Evolutionary conservation across 2,113 vertebrate species (phyloP), one percentile per base, ranked within the genome.

Genomic region (Myrmophylax atrothorax): DNA sequence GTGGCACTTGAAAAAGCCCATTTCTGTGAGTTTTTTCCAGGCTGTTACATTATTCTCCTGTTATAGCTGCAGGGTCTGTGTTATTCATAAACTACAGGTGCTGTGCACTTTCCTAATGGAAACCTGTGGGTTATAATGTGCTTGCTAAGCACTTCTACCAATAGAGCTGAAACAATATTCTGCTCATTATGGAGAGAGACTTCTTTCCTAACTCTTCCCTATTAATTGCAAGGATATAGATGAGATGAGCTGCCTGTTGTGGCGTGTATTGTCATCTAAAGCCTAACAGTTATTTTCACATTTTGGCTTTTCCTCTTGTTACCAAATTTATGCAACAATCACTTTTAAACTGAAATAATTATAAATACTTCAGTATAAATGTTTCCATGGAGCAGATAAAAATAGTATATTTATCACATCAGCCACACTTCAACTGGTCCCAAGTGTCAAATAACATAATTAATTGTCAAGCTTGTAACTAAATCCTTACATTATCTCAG

Each of bases 111-210:
- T 86, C 91, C 31, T 87, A 53, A 78, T 0, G 2, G 73, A 92
- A 95, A 95, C 53, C 68, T 53, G 70, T 84, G 79, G 78, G 55
- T 83, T 87, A 66, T 93, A 88, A 97, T 68, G 81, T 93, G 85
- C 75, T 96, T 93, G 73, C 87, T 96, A 94, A 97, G 90, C 88
- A 81, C 69, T 96, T 95, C 18, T 76, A 59, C 58, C 42, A 31
- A 20, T 55, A 58, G 88, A 82, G 50, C 70, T 89, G 89, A 93
- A 96, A 93, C 3, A 64, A 75, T 33, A 75, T 91, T 92, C 82
- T 92, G 81, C 89, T 96, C 90, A 78, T 82, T 37, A 68, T 64
- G 33, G 33, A 74, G 31, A 50, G 80, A 96, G 70, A 47, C 37
- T 73, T 62, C 29, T 79, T 86, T 94, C 74, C 84, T 93, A 85